Evolutionary conservation across 2,888 invertebrate species (phyloP).

Genomic region (Digitonthophagus gazella): DNA sequence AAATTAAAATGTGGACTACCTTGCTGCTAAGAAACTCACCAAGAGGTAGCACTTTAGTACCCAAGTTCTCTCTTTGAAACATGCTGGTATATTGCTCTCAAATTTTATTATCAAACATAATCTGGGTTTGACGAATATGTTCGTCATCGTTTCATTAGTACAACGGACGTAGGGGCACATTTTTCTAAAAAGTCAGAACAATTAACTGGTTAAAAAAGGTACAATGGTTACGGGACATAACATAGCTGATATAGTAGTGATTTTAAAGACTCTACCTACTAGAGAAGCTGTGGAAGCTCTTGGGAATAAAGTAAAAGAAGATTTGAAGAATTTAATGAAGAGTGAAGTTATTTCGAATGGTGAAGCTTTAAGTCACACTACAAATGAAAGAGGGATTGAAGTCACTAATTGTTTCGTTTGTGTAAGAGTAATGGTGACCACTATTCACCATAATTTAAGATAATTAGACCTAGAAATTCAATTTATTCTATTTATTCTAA

Average conservation of each 20-base stretch:
- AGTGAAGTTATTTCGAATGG: constrained; percentile 62
- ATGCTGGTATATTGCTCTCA: too few species aligned
- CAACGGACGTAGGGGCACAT: too few species aligned
- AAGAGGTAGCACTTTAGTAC: too few species aligned
- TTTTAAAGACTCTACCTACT: constrained; percentile 93
- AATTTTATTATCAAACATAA: too few species aligned
- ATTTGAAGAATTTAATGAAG: constrained; percentile 73
- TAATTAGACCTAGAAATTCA: constrained; percentile 89
- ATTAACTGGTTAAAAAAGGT: too few species aligned
- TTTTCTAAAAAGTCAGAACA: too few species aligned
- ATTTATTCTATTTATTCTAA: constrained; percentile 72
- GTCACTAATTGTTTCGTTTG: constrained; percentile 81
- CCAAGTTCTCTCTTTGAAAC: too few species aligned
- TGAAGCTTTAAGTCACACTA: constrained; percentile 56
- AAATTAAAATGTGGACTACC: too few species aligned
- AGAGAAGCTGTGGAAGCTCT: constrained; percentile 92
- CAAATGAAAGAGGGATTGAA: constrained; percentile 82
- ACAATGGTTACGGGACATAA: constrained; percentile 96
- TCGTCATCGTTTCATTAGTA: too few species aligned
- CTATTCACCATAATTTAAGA: constrained; percentile 88
- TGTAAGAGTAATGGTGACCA: constrained; percentile 89
- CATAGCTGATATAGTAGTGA: constrained; percentile 94
- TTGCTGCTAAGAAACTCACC: too few species aligned
- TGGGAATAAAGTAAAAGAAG: constrained; percentile 82
- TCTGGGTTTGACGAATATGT: too few species aligned